Percentiles rank a stretch among this genome's conserved stretches.
Conservation (phyloP, 2,113 vertebrate species). For the Lepisosteus osseus region DNA sequence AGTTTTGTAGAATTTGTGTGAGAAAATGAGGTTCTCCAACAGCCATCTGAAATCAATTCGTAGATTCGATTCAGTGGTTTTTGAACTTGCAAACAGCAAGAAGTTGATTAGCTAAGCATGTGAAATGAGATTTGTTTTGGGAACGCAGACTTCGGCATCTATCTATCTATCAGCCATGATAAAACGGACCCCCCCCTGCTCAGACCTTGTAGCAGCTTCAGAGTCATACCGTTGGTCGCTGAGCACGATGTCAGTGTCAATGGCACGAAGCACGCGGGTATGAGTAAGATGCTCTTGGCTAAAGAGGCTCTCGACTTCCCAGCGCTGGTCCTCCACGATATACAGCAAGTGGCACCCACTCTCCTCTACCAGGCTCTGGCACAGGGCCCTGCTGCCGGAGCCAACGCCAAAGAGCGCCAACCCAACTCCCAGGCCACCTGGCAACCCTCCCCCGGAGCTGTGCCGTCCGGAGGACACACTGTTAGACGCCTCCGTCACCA, state of each 20-base stretch:
- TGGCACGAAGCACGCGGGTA: slow-evolving; percentile 35
- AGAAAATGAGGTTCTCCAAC: too few relatives aligned
- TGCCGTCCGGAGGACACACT: not conserved
- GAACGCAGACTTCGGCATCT: too few relatives aligned
- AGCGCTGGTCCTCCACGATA: slow-evolving; percentile 37
- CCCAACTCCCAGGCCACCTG: not conserved
- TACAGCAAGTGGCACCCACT: slow-evolving; percentile 38
- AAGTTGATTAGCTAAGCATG: too few relatives aligned
- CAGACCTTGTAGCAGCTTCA: not conserved
- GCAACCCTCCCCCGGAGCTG: not conserved
- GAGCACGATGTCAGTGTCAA: slow-evolving; percentile 34
- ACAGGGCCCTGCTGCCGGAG: slow-evolving; percentile 22
- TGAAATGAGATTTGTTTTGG: too few relatives aligned
- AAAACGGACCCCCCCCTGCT: not conserved
- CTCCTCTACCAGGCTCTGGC: slow-evolving; percentile 38
- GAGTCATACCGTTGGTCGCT: slow-evolving; percentile 41
- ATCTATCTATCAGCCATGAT: not conserved
- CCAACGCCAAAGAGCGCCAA: slow-evolving; percentile 31
- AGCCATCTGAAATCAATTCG: too few relatives aligned
- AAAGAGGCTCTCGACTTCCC: slow-evolving; percentile 34
- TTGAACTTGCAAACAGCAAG: too few relatives aligned
- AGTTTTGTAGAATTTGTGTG: too few relatives aligned
- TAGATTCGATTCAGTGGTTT: too few relatives aligned
- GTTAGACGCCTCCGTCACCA: not conserved
- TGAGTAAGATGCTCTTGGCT: slow-evolving; percentile 26